A percentile compares a stretch with the other conserved stretches of the same genome.
Conservation (phyloP, 2,797 vertebrate genomes). For the Sebastes itinus region DNA sequence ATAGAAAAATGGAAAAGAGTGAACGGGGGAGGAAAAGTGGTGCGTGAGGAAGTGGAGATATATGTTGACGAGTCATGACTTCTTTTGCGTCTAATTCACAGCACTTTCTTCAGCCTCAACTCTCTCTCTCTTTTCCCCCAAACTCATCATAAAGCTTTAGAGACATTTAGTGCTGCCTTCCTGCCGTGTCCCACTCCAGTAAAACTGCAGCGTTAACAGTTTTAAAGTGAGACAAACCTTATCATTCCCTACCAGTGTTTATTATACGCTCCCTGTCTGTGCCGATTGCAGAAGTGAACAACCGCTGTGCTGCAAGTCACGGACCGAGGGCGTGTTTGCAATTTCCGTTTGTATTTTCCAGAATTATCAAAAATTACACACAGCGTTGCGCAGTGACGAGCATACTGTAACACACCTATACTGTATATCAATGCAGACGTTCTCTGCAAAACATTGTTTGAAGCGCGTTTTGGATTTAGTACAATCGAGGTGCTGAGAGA, state of each 20-base stretch:
- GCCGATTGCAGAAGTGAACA: constrained; percentile 30
- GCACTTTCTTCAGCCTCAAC: background rate
- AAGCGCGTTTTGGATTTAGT: background rate
- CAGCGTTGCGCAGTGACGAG: background rate
- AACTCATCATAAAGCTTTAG: constrained; percentile 40
- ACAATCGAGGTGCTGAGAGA: constrained; percentile 1
- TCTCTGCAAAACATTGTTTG: background rate
- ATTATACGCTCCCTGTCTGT: constrained; percentile 28
- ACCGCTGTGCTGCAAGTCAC: constrained; percentile 1
- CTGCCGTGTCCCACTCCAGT: constrained; percentile 10
- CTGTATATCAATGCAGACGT: background rate
- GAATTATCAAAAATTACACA: background rate
- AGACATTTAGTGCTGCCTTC: constrained; percentile 25
- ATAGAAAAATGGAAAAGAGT: background rate
- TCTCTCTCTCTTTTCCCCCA: background rate
- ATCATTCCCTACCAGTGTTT: constrained; percentile 53
- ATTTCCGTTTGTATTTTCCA: background rate
- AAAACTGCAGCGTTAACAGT: constrained; percentile 50
- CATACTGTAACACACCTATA: background rate
- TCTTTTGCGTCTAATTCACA: background rate
- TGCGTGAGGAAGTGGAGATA: constrained; percentile 2
- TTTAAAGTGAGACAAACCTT: constrained; percentile 49
- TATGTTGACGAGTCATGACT: background rate
- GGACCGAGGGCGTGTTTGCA: background rate
- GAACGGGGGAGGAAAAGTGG: background rate